Base-by-base conservation (phyloP, 1,140 invertebrate species). In the Helicoverpa armigera region DNA sequence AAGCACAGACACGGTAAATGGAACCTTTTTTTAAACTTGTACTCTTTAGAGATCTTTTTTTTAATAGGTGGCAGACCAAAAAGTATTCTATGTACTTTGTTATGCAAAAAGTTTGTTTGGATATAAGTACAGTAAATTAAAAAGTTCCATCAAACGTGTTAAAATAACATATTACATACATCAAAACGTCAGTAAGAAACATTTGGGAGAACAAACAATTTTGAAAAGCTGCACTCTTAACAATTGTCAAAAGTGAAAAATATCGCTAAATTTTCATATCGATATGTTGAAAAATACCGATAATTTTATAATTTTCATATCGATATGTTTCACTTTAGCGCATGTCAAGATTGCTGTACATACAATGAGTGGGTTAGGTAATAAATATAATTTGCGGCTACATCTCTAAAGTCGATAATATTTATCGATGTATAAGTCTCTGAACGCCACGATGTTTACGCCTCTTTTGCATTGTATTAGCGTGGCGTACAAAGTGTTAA, bases 1-100 rank as follows among this genome's bases (percentile, higher is more conserved):
- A 93, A 93, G 91, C 92, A 91, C 85, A 90, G 84, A 81, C 69
- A 73, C 78, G 43, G 53, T 63, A 11, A 4, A 31, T 50, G 76
- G 54, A 56, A 78, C 50, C 43, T 78, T 78, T 67, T 16, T n/a
- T 18, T 77, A 79, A 60, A 50, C 50, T 31, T 54, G 31, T n/a
- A 48, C 14, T 48, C 7, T 7, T 35, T 35, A 35, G 7, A 35
- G 35, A 35, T 35, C 35, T 35, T 3, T 35, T 35, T 35, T 35
- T 35, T 2, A 35, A 35, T 35, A 35, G 7, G 3, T 35, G 3
- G 35, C 35, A 35, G 35, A 3, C 23, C 23, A 23, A 23, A 23
- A 23, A 23, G 23, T 23, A 0, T 23, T 23, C 2, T 23, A 23
- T 23, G 23, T 23, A 23, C 23, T 23, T 23, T 35, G 13, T 9